Evolutionary conservation across 1,140 invertebrate genomes (phyloP).

Genomic region (Campoletis sonorensis): DNA sequence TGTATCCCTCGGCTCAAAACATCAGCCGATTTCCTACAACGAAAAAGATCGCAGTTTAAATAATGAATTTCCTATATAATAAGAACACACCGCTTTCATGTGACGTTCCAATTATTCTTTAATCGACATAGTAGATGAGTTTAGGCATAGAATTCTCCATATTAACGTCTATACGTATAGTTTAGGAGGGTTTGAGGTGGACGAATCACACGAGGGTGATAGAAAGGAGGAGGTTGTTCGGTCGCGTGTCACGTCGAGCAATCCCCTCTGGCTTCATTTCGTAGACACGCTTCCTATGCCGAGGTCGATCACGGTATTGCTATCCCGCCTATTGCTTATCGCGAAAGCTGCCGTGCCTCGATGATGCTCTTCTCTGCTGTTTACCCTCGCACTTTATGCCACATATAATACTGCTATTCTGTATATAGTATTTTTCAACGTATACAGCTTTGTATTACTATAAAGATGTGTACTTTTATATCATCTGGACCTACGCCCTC

Average conservation of each 20-base stretch:
- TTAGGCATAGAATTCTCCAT: too few relatives aligned
- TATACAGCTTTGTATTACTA: not conserved
- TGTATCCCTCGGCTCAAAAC: too few relatives aligned
- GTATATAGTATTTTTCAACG: not conserved
- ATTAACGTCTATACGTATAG: not conserved
- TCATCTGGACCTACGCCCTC: constrained; percentile 9
- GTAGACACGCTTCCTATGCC: constrained; percentile 50
- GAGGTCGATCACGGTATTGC: constrained; percentile 46
- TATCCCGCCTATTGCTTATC: constrained; percentile 45
- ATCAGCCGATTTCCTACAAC: too few relatives aligned
- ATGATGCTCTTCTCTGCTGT: not conserved
- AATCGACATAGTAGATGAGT: not conserved
- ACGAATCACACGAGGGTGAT: constrained; percentile 10
- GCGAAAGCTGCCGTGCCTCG: constrained; percentile 31
- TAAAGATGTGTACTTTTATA: constrained; percentile 7
- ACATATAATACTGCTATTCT: constrained; percentile 1
- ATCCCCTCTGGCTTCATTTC: constrained; percentile 60
- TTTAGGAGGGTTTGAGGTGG: constrained; percentile 35
- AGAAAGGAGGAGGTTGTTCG: constrained; percentile 45
- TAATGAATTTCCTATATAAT: too few relatives aligned
- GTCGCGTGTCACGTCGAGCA: constrained; percentile 71
- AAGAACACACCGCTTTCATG: too few relatives aligned
- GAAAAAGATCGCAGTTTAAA: too few relatives aligned
- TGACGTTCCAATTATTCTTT: too few relatives aligned
- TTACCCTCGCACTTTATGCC: constrained; percentile 8